Evolutionary conservation across 2,888 invertebrate genomes (phyloP).

Genomic region (Tiliacea aurago): DNA sequence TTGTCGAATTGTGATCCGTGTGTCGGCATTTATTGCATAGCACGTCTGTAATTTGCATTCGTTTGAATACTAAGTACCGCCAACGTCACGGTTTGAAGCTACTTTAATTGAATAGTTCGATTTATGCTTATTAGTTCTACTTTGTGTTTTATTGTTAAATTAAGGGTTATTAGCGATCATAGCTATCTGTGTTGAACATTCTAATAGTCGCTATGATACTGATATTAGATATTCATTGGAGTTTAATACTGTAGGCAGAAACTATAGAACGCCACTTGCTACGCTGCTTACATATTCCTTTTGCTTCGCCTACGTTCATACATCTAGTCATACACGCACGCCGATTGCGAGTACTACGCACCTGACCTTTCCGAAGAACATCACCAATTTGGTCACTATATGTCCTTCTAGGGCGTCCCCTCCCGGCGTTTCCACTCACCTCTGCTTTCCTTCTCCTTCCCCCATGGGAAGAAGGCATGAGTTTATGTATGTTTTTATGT

Average conservation of each 20-base stretch:
- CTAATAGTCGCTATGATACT: slow-evolving; percentile 17
- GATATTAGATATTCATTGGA: slow-evolving; percentile 28
- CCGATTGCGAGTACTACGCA: no score
- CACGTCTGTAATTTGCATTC: slow-evolving; percentile 90
- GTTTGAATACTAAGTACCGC: slow-evolving; percentile 89
- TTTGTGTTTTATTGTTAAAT: slow-evolving; percentile 75
- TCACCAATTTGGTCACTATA: no score
- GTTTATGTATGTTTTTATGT: no score
- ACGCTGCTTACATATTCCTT: no score
- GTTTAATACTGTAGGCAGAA: background rate
- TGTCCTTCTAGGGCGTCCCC: no score
- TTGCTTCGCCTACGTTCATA: no score
- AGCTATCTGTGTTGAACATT: slow-evolving; percentile 13
- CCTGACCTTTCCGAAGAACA: no score
- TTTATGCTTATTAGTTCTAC: slow-evolving; percentile 84
- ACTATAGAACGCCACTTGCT: no score
- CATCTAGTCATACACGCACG: no score
- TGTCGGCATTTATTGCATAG: slow-evolving; percentile 90
- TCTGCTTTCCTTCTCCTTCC: no score
- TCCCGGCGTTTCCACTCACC: no score
- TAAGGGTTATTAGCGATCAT: slow-evolving; percentile 40
- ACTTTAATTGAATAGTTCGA: slow-evolving; percentile 89
- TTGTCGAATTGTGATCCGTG: slow-evolving; percentile 90
- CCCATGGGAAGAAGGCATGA: no score
- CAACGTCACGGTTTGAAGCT: slow-evolving; percentile 86